These are phyloP conservation scores for Antennarius striatus DNA, from an alignment of 2,113 vertebrate species.

Conservation along the genomic window DNA sequence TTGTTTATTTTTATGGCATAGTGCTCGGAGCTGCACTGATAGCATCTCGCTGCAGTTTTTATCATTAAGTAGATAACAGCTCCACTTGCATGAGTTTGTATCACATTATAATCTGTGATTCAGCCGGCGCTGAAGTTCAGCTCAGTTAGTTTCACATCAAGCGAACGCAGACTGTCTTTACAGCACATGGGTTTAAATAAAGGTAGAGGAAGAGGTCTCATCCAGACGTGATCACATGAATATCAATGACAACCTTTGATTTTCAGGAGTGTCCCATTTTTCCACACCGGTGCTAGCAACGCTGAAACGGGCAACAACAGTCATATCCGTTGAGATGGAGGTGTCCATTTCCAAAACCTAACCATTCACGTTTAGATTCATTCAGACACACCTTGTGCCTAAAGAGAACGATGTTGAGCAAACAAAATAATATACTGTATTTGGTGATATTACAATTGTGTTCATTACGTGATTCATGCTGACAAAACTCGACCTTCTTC, in stretches of 20 bases:
- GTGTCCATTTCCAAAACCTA: slow-evolving; percentile 72
- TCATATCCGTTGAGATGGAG: slow-evolving; percentile 63
- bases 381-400: slow-evolving; percentile 60
- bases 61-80: slow-evolving; percentile 69
- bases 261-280: not conserved
- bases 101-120: slow-evolving; percentile 53
- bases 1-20: slow-evolving; percentile 35
- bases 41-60: slow-evolving; percentile 64
- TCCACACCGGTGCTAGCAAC: slow-evolving; percentile 64
- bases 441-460: too few relatives aligned
- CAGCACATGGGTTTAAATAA: too few relatives aligned
- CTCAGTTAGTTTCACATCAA: slow-evolving; percentile 41
- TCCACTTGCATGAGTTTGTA: slow-evolving; percentile 52
- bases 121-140: slow-evolving; percentile 39
- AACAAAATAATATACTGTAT: not conserved
- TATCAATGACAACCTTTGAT: too few relatives aligned
- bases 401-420: slow-evolving; percentile 61
- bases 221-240: too few relatives aligned
- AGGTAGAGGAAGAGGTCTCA: too few relatives aligned
- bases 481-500: too few relatives aligned
- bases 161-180: slow-evolving; percentile 16
- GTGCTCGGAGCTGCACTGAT: slow-evolving; percentile 52
- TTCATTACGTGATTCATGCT: too few relatives aligned
- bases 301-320: slow-evolving; percentile 67
- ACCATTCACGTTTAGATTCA: slow-evolving; percentile 69